phyloP scores from a whole-genome alignment of 2,888 invertebrate genomes.

The Drosophila nr. perissopoda region DNA sequence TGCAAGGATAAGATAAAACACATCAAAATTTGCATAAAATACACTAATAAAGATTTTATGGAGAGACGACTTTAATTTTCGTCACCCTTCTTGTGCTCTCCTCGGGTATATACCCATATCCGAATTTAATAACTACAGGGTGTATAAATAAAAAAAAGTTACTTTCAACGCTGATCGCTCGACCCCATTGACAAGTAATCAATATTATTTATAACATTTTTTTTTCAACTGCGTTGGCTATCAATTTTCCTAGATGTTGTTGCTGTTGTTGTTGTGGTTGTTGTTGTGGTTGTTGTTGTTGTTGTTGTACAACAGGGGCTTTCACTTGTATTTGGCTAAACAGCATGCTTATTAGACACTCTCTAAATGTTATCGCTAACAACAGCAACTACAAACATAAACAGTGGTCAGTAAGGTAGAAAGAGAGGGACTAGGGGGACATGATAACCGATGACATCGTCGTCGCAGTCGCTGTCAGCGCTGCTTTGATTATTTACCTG shows the following conservation, averaged over 20 bases:
- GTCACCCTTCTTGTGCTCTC: not conserved
- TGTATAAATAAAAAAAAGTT: not conserved
- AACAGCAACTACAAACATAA: conserved; percentile 25
- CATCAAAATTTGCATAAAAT: not conserved
- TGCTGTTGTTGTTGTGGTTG: not conserved
- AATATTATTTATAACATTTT: conserved; percentile 23
- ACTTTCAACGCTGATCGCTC: not conserved
- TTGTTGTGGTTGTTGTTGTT: not conserved
- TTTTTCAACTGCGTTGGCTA: conserved; percentile 12
- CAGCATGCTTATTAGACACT: conserved; percentile 19
- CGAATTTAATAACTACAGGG: not conserved
- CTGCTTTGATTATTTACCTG: conserved; percentile 47
- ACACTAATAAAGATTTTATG: not conserved
- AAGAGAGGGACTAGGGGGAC: not conserved
- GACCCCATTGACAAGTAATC: conserved; percentile 17
- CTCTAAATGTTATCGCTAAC: conserved; percentile 47
- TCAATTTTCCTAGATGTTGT: not conserved
- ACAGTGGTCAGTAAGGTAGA: not conserved
- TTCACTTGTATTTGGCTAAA: conserved; percentile 11
- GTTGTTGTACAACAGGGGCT: conserved; percentile 8
- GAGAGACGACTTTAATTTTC: not conserved
- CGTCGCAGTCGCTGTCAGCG: conserved; percentile 26
- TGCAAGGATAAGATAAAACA: not conserved
- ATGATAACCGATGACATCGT: conserved; percentile 40
- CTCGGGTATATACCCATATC: not conserved